These are phyloP conservation scores for Idaea dimidiata DNA, from an alignment of 2,888 invertebrate genomes.

Conservation along the genomic window DNA sequence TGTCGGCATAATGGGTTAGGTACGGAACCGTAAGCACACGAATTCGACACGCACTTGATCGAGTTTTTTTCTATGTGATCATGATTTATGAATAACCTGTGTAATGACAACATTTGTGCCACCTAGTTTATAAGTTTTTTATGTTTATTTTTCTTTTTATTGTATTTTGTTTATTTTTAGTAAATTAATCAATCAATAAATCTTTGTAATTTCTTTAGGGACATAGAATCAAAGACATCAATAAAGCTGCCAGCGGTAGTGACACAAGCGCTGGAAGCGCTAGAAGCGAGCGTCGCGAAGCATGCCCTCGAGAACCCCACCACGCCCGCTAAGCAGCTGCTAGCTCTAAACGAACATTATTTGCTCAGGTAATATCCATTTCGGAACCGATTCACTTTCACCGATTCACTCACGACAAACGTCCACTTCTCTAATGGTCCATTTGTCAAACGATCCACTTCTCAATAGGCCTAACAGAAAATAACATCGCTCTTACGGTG, in stretches of 20 bases:
- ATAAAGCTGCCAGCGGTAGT: conserved; percentile 49
- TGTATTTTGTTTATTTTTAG: too few relatives aligned
- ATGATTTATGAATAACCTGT: too few relatives aligned
- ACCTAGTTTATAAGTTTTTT: not conserved
- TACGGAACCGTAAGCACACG: too few relatives aligned
- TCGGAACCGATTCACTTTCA: not conserved
- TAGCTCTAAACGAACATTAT: conserved; percentile 41
- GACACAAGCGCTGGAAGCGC: conserved; percentile 43
- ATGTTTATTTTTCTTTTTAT: not conserved
- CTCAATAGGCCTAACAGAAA: too few relatives aligned
- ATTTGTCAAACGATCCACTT: too few relatives aligned
- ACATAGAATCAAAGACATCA: conserved; percentile 52
- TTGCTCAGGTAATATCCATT: conserved; percentile 42
- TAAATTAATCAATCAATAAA: conserved; percentile 1
- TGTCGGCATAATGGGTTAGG: too few relatives aligned
- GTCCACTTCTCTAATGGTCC: too few relatives aligned
- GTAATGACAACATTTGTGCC: too few relatives aligned
- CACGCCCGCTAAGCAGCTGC: conserved; percentile 34
- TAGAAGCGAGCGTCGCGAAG: conserved; percentile 42
- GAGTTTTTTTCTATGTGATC: not conserved
- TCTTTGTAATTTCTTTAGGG: conserved; percentile 40
- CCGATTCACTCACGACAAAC: too few relatives aligned
- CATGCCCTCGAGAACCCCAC: conserved; percentile 35
- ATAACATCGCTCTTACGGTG: too few relatives aligned
- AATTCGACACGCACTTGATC: not conserved